Evolutionary conservation across 2,113 vertebrate genomes (phyloP).

Genomic region (Spea multiplicata): DNA sequence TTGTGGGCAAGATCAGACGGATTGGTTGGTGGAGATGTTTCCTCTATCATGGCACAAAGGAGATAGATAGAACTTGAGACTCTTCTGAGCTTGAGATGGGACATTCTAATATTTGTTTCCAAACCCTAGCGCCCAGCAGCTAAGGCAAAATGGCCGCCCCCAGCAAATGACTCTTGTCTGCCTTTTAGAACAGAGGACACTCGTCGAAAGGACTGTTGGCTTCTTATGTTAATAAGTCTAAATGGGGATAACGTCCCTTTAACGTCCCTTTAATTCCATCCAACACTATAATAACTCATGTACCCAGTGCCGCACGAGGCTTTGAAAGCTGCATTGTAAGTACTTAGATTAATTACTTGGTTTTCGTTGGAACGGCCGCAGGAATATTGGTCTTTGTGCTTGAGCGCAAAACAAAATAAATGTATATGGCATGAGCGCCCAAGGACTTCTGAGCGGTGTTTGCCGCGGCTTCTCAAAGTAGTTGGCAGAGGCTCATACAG

Average conservation of each 20-base stretch:
- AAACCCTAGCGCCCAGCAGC: no score
- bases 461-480: neutral
- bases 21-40: no score
- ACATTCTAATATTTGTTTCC: no score
- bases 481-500: neutral
- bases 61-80: no score
- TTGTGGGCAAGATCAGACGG: no score
- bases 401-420: neutral
- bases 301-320: neutral
- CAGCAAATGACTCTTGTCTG: no score
- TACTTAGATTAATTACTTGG: neutral
- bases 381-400: neutral
- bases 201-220: no score
- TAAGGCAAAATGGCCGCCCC: no score
- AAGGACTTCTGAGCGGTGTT: neutral
- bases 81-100: no score
- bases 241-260: neutral
- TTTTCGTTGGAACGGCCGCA: slow-evolving; percentile 1
- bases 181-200: no score
- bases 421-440: neutral
- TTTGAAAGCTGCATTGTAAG: slow-evolving; percentile 4
- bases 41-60: no score
- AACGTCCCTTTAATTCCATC: neutral
- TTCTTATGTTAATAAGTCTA: no score
- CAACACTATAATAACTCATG: neutral